Evolutionary conservation across 2,113 vertebrate genomes (phyloP).

Genomic region (Phylloscopus whistleri): DNA sequence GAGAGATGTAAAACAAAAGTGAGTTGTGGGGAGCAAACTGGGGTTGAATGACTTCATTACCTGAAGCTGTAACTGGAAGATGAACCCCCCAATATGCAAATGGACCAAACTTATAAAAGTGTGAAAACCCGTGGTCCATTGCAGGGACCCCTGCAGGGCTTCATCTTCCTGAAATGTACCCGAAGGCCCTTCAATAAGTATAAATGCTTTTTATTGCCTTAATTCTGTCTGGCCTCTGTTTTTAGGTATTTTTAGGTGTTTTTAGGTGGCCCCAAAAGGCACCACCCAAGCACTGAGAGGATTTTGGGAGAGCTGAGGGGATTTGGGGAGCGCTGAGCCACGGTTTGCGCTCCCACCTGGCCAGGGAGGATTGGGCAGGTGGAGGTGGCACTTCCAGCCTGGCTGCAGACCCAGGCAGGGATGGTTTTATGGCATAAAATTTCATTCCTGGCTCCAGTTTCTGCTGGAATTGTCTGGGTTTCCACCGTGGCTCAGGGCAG

Average conservation of each 20-base stretch:
- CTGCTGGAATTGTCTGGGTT: neutral
- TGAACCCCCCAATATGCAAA: neutral
- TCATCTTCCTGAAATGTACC: neutral
- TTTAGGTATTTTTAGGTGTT: neutral
- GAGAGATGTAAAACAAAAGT: accelerated
- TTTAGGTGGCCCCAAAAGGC: neutral
- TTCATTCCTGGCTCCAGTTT: neutral
- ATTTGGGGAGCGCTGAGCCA: neutral
- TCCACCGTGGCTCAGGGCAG: accelerated
- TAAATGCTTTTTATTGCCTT: neutral
- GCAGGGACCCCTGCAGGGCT: too few species aligned
- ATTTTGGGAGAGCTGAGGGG: neutral
- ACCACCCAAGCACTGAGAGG: neutral
- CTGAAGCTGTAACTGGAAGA: neutral
- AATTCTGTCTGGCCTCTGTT: neutral
- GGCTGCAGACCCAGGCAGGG: neutral
- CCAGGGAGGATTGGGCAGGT: neutral
- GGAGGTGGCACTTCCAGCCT: neutral
- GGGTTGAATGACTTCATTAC: neutral
- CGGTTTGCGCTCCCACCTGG: neutral
- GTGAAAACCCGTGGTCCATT: accelerated
- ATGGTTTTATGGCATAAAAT: neutral
- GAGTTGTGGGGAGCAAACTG: neutral
- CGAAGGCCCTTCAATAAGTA: neutral
- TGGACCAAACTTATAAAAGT: neutral